Conservation (phyloP, 2,888 invertebrate genomes). For the Sphaerophoria rueppellii region DNA sequence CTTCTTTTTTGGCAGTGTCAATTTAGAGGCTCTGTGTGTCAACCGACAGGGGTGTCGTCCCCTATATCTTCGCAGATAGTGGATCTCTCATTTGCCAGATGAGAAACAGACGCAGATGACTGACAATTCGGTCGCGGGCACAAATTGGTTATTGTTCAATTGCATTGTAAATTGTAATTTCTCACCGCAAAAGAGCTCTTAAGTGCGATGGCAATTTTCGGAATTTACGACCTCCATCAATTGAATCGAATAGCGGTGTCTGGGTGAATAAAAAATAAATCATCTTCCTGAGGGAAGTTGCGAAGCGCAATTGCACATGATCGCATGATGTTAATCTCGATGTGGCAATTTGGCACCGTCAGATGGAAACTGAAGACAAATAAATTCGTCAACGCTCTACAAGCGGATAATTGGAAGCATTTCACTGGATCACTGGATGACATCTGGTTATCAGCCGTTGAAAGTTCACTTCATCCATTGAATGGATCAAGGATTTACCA, state of each 20-base stretch:
- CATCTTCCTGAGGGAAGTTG: constrained; percentile 15
- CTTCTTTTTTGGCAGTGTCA: constrained; percentile 24
- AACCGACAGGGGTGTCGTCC: constrained; percentile 43
- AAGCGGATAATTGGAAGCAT: constrained; percentile 67
- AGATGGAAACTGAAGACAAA: constrained; percentile 4
- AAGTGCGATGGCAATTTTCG: constrained; percentile 26
- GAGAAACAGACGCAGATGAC: constrained; percentile 37
- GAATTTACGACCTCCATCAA: constrained; percentile 44
- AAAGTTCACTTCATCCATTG: constrained; percentile 51
- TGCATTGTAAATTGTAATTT: constrained; percentile 50
- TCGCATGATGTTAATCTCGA: constrained; percentile 41
- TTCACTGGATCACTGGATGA: constrained; percentile 58
- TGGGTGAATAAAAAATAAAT: constrained; percentile 56
- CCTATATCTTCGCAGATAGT: constrained; percentile 26
- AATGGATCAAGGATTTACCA: not conserved
- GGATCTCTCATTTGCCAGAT: not conserved
- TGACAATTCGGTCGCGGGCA: constrained; percentile 48
- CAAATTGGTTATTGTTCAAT: constrained; percentile 66
- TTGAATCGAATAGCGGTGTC: constrained; percentile 42
- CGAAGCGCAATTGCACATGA: constrained; percentile 51
- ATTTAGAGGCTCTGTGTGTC: constrained; percentile 19
- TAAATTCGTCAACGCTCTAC: constrained; percentile 55
- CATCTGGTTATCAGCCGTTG: constrained; percentile 71
- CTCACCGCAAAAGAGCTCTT: constrained; percentile 30
- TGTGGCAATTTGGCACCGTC: not conserved